Percentiles rank a stretch among this genome's conserved stretches.
phyloP scores from a whole-genome alignment of 2,797 vertebrate genomes.

The Acipenser ruthenus region DNA sequence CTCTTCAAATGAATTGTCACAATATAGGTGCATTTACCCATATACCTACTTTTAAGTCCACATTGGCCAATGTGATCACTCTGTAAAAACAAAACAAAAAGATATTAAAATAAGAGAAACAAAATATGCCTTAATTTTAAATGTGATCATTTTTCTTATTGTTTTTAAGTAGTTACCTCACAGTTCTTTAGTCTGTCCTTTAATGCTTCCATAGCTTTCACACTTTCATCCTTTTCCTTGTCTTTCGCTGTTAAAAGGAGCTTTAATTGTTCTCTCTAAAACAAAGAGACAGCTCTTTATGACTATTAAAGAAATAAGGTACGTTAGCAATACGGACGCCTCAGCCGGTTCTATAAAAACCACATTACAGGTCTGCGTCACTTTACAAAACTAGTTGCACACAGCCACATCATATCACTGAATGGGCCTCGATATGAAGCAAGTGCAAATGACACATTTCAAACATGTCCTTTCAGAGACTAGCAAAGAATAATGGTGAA shows the following conservation, averaged over 20 bases:
- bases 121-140: too few relatives aligned
- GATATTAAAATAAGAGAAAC: background rate
- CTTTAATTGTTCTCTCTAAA: constrained; percentile 81
- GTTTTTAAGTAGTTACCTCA: constrained; percentile 51
- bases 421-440: too few relatives aligned
- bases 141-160: too few relatives aligned
- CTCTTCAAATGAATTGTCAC: too few relatives aligned
- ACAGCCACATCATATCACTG: too few relatives aligned
- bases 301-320: background rate
- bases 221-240: constrained; percentile 80
- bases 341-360: too few relatives aligned
- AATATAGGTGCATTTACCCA: too few relatives aligned
- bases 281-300: constrained; percentile 8
- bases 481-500: too few relatives aligned
- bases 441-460: too few relatives aligned
- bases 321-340: background rate
- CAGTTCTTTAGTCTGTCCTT: constrained; percentile 81
- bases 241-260: constrained; percentile 61
- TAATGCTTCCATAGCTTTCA: constrained; percentile 72
- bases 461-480: too few relatives aligned
- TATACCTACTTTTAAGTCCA: constrained; percentile 63
- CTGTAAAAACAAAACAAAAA: constrained; percentile 37
- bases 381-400: too few relatives aligned
- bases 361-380: too few relatives aligned
- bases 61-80: constrained; percentile 64